Evolutionary conservation across 2,888 invertebrate species (phyloP), one percentile per base, ranked within the genome.

Genomic region (Athetis lepigone): DNA sequence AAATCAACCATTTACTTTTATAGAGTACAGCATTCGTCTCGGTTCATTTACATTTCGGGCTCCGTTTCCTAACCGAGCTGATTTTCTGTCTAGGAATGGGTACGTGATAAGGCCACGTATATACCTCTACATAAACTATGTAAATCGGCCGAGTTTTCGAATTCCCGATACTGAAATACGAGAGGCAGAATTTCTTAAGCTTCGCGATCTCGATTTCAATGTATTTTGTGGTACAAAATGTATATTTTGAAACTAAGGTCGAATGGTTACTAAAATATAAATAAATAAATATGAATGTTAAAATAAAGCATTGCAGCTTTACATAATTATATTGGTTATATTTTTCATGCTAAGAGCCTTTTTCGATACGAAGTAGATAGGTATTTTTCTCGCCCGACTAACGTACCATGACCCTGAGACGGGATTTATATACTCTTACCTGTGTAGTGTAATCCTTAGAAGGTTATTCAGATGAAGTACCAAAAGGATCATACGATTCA

Each of bases 1-100:
- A 80, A 78, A 81, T 80, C 75, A 81, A 77, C 80, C 84, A 84
- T 84, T 84, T 79, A 71, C 73, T 83, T 82, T 85, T 85, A 85
- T 83, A 68, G 74, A 73, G 77, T 77, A 78, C 77, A 77, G 78
- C 77, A 75, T 82, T 83, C 75, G 80, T 72, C 77, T 75, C 76
- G 77, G 70, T 79, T 81, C 84, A 80, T 84, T 81, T 82, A 79
- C 80, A 82, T 82, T 81, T 80, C 59, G 65, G 70, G 66, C 59
- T 57, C 74, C 77, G 74, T 78, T 81, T 70, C 52, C 64, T 55
- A 71, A 70, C 75, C 61, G 67, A 77, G 72, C 74, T 80, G 76
- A 80, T 80, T 77, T 81, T 78, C 60, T 68, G 74, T 60, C 67
- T 75, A 64, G 69, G 58, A 64, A 65, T 61, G 70, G 65, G 52